Conservation (phyloP, 2,888 invertebrate genomes). For the Himalopsyche japonica region DNA sequence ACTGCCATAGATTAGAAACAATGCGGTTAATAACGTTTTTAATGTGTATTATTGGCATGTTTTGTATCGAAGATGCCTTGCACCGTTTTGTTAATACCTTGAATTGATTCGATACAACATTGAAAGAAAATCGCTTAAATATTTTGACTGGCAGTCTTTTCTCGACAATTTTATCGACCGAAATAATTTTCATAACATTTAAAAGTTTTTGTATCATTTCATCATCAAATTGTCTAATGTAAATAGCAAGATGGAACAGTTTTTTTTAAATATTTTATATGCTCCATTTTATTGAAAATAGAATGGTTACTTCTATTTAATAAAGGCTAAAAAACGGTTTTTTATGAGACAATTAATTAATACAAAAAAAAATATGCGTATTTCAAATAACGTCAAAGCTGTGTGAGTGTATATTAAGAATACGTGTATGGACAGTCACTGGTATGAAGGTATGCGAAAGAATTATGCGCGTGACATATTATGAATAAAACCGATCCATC, state of each 20-base stretch:
- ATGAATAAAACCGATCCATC: background rate
- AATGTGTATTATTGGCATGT: background rate
- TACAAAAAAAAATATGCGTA: too few relatives aligned
- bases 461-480: background rate
- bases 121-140: background rate
- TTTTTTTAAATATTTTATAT: too few relatives aligned
- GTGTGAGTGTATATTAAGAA: too few relatives aligned
- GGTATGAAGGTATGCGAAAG: background rate
- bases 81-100: background rate
- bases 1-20: background rate
- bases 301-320: too few relatives aligned
- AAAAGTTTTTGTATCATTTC: too few relatives aligned
- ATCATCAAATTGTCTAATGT: too few relatives aligned
- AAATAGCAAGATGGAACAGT: too few relatives aligned
- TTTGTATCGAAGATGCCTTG: background rate
- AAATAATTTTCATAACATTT: too few relatives aligned
- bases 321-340: too few relatives aligned
- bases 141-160: background rate
- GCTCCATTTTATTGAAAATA: too few relatives aligned
- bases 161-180: background rate
- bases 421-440: background rate
- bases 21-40: background rate
- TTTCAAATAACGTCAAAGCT: too few relatives aligned
- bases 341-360: too few relatives aligned
- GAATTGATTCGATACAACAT: background rate